Evolutionary conservation across 2,113 vertebrate genomes (phyloP).

Genomic region (Cranoglanis bouderius): DNA sequence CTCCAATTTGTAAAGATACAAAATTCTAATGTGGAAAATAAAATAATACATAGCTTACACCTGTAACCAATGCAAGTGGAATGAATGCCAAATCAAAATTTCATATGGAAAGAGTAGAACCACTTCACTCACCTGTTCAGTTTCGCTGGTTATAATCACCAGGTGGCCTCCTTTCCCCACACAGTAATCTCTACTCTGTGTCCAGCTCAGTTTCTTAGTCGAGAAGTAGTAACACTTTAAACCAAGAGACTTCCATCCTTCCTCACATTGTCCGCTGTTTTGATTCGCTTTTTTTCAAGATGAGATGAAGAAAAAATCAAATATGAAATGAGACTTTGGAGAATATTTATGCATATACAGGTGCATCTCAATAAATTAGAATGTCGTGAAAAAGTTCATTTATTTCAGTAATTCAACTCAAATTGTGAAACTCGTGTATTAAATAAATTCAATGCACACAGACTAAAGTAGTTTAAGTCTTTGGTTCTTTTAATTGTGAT

Average conservation of each 20-base stretch:
- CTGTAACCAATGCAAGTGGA: neutral
- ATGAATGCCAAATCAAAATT: neutral
- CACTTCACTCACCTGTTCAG: conserved; percentile 40
- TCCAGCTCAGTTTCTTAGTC: conserved; percentile 33
- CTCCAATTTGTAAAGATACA: neutral
- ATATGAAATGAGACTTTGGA: no score
- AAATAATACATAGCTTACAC: neutral
- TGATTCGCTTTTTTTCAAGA: neutral
- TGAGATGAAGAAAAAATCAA: no score
- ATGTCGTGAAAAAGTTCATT: no score
- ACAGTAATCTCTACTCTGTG: conserved; percentile 46
- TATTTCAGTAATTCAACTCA: no score
- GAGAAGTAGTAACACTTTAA: conserved; percentile 54
- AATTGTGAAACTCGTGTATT: no score
- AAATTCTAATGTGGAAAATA: conserved; percentile 29
- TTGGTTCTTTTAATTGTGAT: no score
- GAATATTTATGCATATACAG: no score
- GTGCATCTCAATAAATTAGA: no score
- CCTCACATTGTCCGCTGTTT: neutral
- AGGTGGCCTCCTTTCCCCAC: conserved; percentile 44
- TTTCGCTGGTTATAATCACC: conserved; percentile 43
- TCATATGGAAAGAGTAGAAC: neutral
- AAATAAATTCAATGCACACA: no score
- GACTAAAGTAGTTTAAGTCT: no score
- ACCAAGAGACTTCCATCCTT: conserved; percentile 20